Base-by-base conservation (phyloP, 1,140 invertebrate species). In the Ceratosolen solmsi region DNA sequence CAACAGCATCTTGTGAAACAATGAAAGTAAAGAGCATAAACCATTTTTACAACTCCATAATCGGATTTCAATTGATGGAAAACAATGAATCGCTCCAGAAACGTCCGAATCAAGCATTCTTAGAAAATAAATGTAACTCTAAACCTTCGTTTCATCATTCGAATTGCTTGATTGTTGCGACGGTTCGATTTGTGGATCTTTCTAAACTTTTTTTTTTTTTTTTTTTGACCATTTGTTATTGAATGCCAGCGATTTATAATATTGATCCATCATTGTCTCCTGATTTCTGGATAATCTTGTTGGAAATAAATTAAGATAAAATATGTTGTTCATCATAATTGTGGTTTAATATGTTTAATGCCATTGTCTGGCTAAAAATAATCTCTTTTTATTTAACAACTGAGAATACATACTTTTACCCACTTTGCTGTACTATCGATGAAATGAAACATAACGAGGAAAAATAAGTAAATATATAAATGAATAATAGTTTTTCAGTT, bases 61-160 rank as follows among this genome's bases (percentile, higher is more conserved):
- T 33, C 51, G 20, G 20, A 36, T 25, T 22, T 33, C 33, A 4
- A 27, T 46, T 33, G 5, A 33, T 54, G 30, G 33, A 22, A 80
- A 65, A 80, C 71, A 80, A 80, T 51, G 56, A 9, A 60, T 49
- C n/a, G 13, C 27, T 36, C 30, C 68, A 71, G 60, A 81, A 56
- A 46, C 41, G 7, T 9, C 22, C 3, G 20, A 79, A 70, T 79
- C 22, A 41, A 15, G 15, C 30, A 5, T 74, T 74, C 70, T 74
- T 30, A 70, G 71, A 74, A 80, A 80, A 65, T 27, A 27, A 41
- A 38, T 38, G 49, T 49, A 76, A 82, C 56, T 82, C 49, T 20
- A 82, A 76, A 82, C 73, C 54, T 54, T 46, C n/a, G n/a, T n/a
- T n/a, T n/a, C n/a, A n/a, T n/a, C 20, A 20, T 68, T 58, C 58